Conservation (phyloP, 2,888 invertebrate genomes). For the Troides aeacus region DNA sequence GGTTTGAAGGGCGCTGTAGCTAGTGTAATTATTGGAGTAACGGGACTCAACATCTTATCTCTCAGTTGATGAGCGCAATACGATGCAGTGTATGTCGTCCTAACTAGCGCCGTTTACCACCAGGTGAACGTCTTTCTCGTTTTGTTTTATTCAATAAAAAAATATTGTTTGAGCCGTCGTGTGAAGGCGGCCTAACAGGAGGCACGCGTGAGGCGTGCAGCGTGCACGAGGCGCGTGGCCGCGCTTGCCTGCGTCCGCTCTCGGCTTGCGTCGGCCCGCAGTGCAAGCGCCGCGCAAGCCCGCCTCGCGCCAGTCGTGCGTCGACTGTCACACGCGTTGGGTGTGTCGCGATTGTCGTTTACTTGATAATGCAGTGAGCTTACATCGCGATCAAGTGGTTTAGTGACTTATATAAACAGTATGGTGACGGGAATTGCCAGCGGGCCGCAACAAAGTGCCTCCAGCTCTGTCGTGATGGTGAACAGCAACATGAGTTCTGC, state of each 20-base stretch:
- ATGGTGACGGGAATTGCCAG: conserved; percentile 72
- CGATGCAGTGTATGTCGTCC: too few relatives aligned
- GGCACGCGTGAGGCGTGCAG: conserved; percentile 66
- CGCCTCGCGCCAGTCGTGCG: conserved; percentile 66
- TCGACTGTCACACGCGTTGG: conserved; percentile 48
- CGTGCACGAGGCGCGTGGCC: conserved; percentile 57
- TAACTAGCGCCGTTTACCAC: too few relatives aligned
- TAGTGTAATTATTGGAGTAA: too few relatives aligned
- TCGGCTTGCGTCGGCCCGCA: conserved; percentile 34
- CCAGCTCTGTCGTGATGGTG: conserved; percentile 43
- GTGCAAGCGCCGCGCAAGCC: conserved; percentile 27
- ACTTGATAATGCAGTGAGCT: conserved; percentile 35
- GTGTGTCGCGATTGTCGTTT: conserved; percentile 34
- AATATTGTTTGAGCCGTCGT: not conserved
- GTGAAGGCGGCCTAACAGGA: conserved; percentile 10
- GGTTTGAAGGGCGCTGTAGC: too few relatives aligned
- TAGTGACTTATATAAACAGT: conserved; percentile 40
- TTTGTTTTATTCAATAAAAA: too few relatives aligned
- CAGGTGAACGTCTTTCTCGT: too few relatives aligned
- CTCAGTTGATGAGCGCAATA: too few relatives aligned
- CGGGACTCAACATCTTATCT: too few relatives aligned
- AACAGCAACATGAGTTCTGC: conserved; percentile 53
- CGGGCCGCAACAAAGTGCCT: conserved; percentile 54
- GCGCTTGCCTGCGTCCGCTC: conserved; percentile 32
- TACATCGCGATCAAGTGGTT: conserved; percentile 34